Percentiles rank a stretch among this genome's conserved stretches.
Evolutionary conservation across 1,140 invertebrate species (phyloP).

Genomic region (Drosophila tropicalis): DNA sequence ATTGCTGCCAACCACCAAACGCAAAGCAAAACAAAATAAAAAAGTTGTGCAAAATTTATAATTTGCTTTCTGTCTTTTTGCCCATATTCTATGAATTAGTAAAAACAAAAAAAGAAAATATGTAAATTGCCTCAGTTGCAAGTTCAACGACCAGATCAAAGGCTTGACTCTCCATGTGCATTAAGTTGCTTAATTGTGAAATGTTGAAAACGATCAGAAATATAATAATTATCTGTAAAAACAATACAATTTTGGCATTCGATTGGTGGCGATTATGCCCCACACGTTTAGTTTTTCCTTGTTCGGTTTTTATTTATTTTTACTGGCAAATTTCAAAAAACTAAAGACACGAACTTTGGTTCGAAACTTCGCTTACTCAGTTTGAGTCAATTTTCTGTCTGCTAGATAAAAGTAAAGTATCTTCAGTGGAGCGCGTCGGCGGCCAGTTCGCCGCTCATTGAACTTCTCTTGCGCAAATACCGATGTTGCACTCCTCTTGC

Average conservation of each 20-base stretch:
- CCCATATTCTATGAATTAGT: conserved; percentile 43
- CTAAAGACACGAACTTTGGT: conserved; percentile 51
- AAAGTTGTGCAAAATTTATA: conserved; percentile 56
- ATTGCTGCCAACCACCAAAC: conserved; percentile 56
- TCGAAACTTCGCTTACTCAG: conserved; percentile 35
- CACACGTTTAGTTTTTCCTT: conserved; percentile 22
- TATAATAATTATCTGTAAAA: conserved; percentile 25
- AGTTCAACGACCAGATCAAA: conserved; percentile 66
- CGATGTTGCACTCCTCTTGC: conserved; percentile 4
- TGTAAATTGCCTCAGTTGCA: conserved; percentile 57
- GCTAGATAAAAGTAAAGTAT: conserved; percentile 11
- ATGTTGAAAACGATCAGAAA: conserved; percentile 60
- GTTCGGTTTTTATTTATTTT: conserved; percentile 29
- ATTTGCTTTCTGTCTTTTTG: conserved; percentile 28
- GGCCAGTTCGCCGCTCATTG: conserved; percentile 68
- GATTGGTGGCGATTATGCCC: conserved; percentile 34
- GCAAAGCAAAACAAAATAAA: conserved; percentile 30
- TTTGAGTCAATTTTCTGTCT: conserved; percentile 9
- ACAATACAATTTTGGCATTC: conserved; percentile 64
- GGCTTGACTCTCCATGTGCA: conserved; percentile 26
- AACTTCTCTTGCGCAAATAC: conserved; percentile 75
- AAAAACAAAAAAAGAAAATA: conserved; percentile 54
- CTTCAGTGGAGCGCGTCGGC: conserved; percentile 61
- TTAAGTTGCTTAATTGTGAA: conserved; percentile 73
- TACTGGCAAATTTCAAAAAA: conserved; percentile 34